These are phyloP conservation scores for Lasioglossum leucozonium DNA, from an alignment of 2,888 invertebrate genomes.

Conservation along the genomic window DNA sequence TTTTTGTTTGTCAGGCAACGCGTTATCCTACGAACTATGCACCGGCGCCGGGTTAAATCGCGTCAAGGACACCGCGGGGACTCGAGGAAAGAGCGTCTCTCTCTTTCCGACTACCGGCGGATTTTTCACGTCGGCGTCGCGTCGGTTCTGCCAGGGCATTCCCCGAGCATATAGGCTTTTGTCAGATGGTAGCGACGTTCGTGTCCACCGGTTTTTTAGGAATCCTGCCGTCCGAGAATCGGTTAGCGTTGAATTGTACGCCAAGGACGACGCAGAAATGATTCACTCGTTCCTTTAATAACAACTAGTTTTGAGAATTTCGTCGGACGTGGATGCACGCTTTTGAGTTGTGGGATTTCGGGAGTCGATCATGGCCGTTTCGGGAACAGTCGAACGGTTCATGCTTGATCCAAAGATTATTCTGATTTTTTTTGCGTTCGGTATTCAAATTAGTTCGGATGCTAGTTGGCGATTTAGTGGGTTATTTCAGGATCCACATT, in stretches of 20 bases:
- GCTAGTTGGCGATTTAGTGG: neutral
- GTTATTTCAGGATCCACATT: neutral
- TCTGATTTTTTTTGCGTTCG: neutral
- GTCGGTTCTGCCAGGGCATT: neutral
- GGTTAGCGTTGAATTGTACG: neutral
- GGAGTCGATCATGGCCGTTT: too few species aligned
- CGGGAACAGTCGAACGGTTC: neutral
- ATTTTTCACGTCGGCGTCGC: neutral
- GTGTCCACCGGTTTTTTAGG: neutral
- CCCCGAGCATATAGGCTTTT: neutral
- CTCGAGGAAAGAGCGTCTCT: neutral
- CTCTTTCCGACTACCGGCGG: neutral
- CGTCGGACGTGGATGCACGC: neutral
- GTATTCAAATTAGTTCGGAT: neutral
- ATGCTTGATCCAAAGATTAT: neutral
- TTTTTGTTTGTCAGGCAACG: neutral
- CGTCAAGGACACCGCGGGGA: neutral
- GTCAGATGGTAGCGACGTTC: neutral
- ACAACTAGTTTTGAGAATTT: neutral
- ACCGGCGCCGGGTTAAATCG: neutral
- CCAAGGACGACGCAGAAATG: neutral
- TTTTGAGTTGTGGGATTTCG: neutral
- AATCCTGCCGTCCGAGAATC: neutral
- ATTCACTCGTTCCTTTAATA: neutral
- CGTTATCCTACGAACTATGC: neutral